Evolutionary conservation across 2,888 invertebrate genomes (phyloP), one percentile per base, ranked within the genome.

Genomic region (Tanypteryx hageni): DNA sequence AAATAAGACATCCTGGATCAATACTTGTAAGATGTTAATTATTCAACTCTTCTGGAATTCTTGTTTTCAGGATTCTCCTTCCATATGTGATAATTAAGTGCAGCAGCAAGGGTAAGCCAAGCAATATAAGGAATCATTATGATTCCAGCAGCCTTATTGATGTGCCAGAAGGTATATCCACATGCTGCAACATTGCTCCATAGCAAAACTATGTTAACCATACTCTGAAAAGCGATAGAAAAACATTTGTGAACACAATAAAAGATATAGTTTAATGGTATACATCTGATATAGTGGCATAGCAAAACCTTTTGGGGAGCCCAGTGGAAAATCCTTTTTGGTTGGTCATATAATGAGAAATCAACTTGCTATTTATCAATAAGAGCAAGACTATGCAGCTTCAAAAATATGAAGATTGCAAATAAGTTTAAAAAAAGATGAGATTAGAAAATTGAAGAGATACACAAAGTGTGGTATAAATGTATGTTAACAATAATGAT

Each of bases 71-170:
- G 95, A 94, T 97, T 97, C 93, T 97, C 96, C 93, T 96, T 96
- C 95, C 96, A 97, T 92, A 97, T 95, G 14, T 95, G 94, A 94
- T 97, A 97, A 94, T 97, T 98, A 11, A 98, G 95, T 31, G 96
- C 95, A 0, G 96, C 95, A 0, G 98, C 98, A 93, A 97, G 95
- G 16, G 96, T 95, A 81, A 97, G 94, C 98, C 98, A 98, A 31
- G 96, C 96, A 44, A 98, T 94, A 94, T 98, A 98, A 0, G 98
- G 98, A 91, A 97, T 94, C 95, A 98, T 96, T 64, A 98, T 94
- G 93, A 96, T 96, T 8, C 97, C 97, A 27, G 98, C 97, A 0
- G 95, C 95, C 85, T 95, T 95, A 94, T 97, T 97, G 8, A 97
- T 95, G 92, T 95, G 95, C 86, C 92, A 93, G 94, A 97, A 97